Conservation (phyloP, 2,888 invertebrate species). For the Flexamia atlantica region DNA sequence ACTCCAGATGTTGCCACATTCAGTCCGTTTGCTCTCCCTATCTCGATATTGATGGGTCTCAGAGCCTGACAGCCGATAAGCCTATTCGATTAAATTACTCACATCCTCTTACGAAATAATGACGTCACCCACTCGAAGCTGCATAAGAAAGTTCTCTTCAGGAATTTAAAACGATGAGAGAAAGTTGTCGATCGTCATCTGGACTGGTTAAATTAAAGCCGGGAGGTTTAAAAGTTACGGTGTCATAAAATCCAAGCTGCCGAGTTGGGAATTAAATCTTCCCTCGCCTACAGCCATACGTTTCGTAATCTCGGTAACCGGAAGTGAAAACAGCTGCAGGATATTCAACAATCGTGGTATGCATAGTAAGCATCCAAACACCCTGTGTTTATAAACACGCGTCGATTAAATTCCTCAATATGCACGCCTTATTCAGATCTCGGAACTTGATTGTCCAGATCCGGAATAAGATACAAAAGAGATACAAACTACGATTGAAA, state of each 20-base stretch:
- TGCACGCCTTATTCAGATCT: not conserved
- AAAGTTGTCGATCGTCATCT: not conserved
- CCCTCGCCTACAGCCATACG: not conserved
- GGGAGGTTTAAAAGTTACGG: conserved; percentile 10
- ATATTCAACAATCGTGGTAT: conserved; percentile 33
- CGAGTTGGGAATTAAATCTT: not conserved
- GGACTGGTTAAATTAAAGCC: not conserved
- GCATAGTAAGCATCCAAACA: conserved; percentile 27
- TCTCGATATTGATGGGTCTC: not conserved
- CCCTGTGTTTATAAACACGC: conserved; percentile 27
- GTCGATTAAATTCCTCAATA: not conserved
- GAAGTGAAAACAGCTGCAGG: conserved; percentile 50
- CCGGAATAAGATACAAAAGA: not conserved
- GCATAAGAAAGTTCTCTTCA: not conserved
- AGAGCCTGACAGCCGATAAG: conserved; percentile 1
- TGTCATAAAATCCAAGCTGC: conserved; percentile 23
- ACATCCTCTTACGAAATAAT: conserved; percentile 1
- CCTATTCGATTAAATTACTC: not conserved
- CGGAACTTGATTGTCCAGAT: no score
- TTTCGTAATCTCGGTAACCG: conserved; percentile 17
- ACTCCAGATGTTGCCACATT: not conserved
- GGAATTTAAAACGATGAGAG: conserved; percentile 6
- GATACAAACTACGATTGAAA: no score
- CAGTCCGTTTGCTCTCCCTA: not conserved
- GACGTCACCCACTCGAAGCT: not conserved